Evolutionary conservation across 2,113 vertebrate genomes (phyloP), one percentile per base, ranked within the genome.

Genomic region (Zapornia atra): DNA sequence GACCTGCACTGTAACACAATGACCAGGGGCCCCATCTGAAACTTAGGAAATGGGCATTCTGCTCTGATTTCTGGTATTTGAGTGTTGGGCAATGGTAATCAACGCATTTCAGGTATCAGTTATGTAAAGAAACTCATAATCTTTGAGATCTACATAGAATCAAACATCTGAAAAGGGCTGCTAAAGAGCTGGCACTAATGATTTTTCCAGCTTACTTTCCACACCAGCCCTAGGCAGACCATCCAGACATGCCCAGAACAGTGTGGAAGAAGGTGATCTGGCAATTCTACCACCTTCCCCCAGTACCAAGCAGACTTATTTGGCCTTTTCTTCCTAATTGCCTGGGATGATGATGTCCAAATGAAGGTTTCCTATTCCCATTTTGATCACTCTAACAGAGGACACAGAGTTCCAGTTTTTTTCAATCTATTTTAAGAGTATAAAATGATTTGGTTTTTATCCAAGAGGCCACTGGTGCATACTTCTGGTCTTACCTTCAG

Each of bases 401-500:
- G 5, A 53, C 28, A 63, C 0, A 17, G 26, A 29, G 25, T 33
- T 28, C 17, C 1, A n/a, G 14, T 57, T 89, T n/a, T n/a, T n/a
- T 73, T 84, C 44, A 28, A 51, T 19, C 63, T 46, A 4, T 88
- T 88, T 82, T 60, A 78, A 75, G 64, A 90, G 17, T 59, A 68
- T 54, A 46, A 85, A 78, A 53, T 31, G 3, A n/a, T 10, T 78
- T 88, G 20, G 20, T 0, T 56, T 26, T 71, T 48, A 78, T n/a
- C 4, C 26, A 70, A 78, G 34, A 85, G 24, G 33, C 15, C 92
- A 29, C 28, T 56, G 46, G 15, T 48, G 16, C 31, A 12, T 25
- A 46, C 15, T 50, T 90, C n/a, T 48, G n/a, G n/a, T 31, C 79
- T 82, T 92, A 96, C 91, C 95, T 90, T 54, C 75, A 38, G 82